Base-by-base conservation (phyloP, 2,113 vertebrate species). In the Potamarius usumacintae region DNA sequence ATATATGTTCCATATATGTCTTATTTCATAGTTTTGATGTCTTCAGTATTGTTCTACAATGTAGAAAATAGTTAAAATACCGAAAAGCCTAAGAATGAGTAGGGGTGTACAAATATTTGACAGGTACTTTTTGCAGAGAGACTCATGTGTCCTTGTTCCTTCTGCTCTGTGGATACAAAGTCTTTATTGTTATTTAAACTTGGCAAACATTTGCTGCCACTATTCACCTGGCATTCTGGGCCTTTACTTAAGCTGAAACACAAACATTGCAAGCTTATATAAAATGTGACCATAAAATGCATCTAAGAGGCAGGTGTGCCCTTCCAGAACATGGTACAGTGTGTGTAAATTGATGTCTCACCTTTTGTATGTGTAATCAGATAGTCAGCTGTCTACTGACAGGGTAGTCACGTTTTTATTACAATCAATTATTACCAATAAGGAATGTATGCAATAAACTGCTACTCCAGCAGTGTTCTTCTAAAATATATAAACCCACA, bases 131-230 rank as follows among this genome's bases (percentile, higher is more conserved):
- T 42, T 80, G 76, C n/a, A 52, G 15, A 57, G 17, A 82, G 50
- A 71, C 18, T 48, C 2, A 1, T 25, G 27, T 48, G 7, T 3
- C 62, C 60, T 67, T 80, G n/a, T 82, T 72, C 3, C 6, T 50
- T 48, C 7, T 12, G 9, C 25, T 85, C 58, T 62, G 12, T 86
- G 22, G 48, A 82, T 62, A 90, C 89, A 90, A 90, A 85, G 80
- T 57, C 76, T 76, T 34, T 86, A 53, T 71, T 85, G 89, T 83
- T 78, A 3, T 4, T 53, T 15, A 58, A 67, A 78, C 74, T 27
- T 62, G 78, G 78, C 83, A 85, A 74, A 74, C 30, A n/a, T 55
- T 60, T 4, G 7, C 15, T 2, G 3, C 4, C 14, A 76, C 42
- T 34, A 78, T 85, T 83, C 57, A 87, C 42, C 65, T 62, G 83